Base-by-base conservation (phyloP, 1,140 invertebrate genomes). In the Drosophila ogumai region DNA sequence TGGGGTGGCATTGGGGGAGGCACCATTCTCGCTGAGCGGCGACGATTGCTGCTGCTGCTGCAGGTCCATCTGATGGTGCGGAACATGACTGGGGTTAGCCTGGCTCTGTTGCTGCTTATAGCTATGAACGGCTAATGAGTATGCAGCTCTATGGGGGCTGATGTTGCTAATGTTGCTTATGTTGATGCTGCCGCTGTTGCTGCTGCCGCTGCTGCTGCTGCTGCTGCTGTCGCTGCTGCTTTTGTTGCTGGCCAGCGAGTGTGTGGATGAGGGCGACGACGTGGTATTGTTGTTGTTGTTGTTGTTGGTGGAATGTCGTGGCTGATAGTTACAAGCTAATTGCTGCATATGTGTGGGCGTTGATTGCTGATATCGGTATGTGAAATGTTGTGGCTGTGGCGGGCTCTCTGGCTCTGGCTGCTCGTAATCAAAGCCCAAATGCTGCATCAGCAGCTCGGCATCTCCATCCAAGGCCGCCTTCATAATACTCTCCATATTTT, bases 401-500 rank as follows among this genome's bases (percentile, higher is more conserved):
- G 64, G 58, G 44, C 63, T 55, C n/a, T 69, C 57, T 15, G 50
- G 64, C n/a, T 77, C 17, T 77, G 64, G 56, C 6, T 46, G 56
- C 31, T 72, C 34, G 60, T 67, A 69, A 38, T 50, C 54, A 50
- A 72, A 59, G 28, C 52, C 69, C 49, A 72, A 72, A 38, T 72
- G 66, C 72, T 81, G 80, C 52, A 85, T 66, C 66, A 91, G 71
- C 63, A 90, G 86, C 56, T 91, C 76, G 32, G 75, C 73, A 41
- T 80, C 74, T 41, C 54, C 71, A 34, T 82, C 88, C 74, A 91
- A 82, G 28, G 79, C 77, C 46, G 69, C 71, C 31, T 58, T 81
- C 64, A 78, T 79, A 75, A 88, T 79, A 77, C 76, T 91, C 73
- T 92, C 90, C 86, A 88, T 88, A 81, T 90, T 47, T 25, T 6